Conservation (phyloP, 2,888 invertebrate genomes). For the Yponomeuta evonymella region DNA sequence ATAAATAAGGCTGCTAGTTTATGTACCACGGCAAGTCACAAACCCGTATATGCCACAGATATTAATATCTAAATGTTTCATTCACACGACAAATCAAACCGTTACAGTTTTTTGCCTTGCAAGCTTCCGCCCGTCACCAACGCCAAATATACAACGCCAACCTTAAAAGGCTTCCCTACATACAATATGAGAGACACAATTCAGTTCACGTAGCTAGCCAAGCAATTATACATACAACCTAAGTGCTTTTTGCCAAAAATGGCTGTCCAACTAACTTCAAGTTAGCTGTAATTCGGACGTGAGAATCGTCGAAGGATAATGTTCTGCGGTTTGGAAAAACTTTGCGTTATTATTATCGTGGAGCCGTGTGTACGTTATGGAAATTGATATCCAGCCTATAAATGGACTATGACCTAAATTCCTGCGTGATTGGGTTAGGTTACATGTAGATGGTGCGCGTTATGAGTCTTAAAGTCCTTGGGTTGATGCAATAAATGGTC, state of each 20-base stretch:
- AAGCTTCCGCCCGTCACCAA: background rate
- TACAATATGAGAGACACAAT: slow-evolving; percentile 20
- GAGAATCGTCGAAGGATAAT: slow-evolving; percentile 15
- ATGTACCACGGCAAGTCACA: too few species aligned
- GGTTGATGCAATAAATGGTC: background rate
- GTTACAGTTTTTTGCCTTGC: slow-evolving; percentile 3
- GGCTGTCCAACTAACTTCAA: slow-evolving; percentile 26
- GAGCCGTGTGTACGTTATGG: background rate
- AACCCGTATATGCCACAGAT: too few species aligned
- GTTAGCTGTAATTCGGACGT: slow-evolving; percentile 11
- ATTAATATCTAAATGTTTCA: background rate
- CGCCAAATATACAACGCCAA: background rate
- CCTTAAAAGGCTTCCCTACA: slow-evolving; percentile 10
- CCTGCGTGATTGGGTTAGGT: background rate
- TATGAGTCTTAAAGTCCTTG: background rate
- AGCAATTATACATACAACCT: slow-evolving; percentile 32
- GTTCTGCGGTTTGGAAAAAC: slow-evolving; percentile 13
- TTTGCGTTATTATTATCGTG: background rate
- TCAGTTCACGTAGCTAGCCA: slow-evolving; percentile 20
- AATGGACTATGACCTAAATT: background rate
- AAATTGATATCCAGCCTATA: slow-evolving; percentile 7
- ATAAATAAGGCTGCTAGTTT: too few species aligned
- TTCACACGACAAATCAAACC: slow-evolving; percentile 1
- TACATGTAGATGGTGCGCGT: background rate
- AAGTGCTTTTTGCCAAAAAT: slow-evolving; percentile 44